Evolutionary conservation across 2,113 vertebrate genomes (phyloP).

Genomic region (Crypturellus undulatus): DNA sequence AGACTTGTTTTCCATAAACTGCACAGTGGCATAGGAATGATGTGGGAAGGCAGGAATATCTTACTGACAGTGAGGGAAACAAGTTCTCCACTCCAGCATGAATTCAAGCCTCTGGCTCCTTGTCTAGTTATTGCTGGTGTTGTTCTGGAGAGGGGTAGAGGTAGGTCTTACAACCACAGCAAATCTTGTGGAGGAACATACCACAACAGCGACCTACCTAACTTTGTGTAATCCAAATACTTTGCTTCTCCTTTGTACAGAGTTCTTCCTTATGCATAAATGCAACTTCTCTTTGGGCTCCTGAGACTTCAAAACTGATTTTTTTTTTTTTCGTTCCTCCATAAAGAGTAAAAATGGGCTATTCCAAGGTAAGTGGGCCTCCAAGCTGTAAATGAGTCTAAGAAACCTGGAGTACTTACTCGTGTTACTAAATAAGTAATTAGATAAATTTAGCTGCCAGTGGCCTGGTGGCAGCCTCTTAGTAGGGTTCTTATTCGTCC

Average conservation of each 20-base stretch:
- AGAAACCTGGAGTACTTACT: slow-evolving; percentile 15
- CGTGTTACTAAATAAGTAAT: background rate
- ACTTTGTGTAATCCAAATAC: background rate
- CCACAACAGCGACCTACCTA: background rate
- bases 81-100: slow-evolving; percentile 26
- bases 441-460: background rate
- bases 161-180: background rate
- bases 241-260: background rate
- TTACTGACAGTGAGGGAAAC: slow-evolving; percentile 50
- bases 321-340: slow-evolving; percentile 39
- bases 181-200: slow-evolving; percentile 1
- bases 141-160: background rate
- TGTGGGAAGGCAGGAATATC: slow-evolving; percentile 49
- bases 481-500: background rate
- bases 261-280: slow-evolving; percentile 44
- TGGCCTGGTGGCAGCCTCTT: background rate
- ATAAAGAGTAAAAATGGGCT: slow-evolving; percentile 25
- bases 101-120: slow-evolving; percentile 35
- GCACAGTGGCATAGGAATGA: slow-evolving; percentile 27
- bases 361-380: slow-evolving; percentile 1
- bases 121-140: slow-evolving; percentile 48
- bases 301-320: slow-evolving; percentile 32
- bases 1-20: slow-evolving; percentile 50
- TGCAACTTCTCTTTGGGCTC: slow-evolving; percentile 41
- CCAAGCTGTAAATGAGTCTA: background rate